Evolutionary conservation across 2,888 invertebrate species (phyloP).

Genomic region (Gymnocheta viridis): DNA sequence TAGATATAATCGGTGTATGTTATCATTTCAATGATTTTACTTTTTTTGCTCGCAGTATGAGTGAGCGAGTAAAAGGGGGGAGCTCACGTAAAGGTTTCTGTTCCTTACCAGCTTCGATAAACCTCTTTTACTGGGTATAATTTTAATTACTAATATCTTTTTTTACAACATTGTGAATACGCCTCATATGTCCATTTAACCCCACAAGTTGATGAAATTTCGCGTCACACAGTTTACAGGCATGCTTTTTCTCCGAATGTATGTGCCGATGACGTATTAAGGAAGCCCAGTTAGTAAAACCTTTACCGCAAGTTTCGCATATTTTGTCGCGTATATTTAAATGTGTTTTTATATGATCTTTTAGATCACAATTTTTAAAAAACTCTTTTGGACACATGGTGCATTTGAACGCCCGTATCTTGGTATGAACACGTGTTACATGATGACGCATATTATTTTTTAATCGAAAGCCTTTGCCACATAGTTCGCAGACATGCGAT

Average conservation of each 20-base stretch:
- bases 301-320: constrained; percentile 77
- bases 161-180: constrained; percentile 75
- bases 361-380: constrained; percentile 73
- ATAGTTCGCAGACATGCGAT: constrained; percentile 75
- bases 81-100: too few relatives aligned
- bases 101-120: too few relatives aligned
- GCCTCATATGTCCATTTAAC: constrained; percentile 78
- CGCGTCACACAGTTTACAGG: constrained; percentile 76
- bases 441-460: constrained; percentile 74
- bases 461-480: constrained; percentile 76
- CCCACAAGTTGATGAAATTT: constrained; percentile 79
- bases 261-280: constrained; percentile 77
- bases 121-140: not conserved
- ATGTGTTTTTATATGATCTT: constrained; percentile 77
- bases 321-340: constrained; percentile 78
- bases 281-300: constrained; percentile 77
- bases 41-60: too few relatives aligned
- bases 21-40: too few relatives aligned
- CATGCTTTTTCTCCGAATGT: constrained; percentile 77
- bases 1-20: too few relatives aligned
- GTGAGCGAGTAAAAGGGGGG: too few relatives aligned
- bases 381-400: constrained; percentile 74
- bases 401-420: constrained; percentile 70
- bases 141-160: constrained; percentile 33
- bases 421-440: constrained; percentile 68